Evolutionary conservation across 2,888 invertebrate genomes (phyloP), one percentile per base, ranked within the genome.

Genomic region (Leucophenga maculata): DNA sequence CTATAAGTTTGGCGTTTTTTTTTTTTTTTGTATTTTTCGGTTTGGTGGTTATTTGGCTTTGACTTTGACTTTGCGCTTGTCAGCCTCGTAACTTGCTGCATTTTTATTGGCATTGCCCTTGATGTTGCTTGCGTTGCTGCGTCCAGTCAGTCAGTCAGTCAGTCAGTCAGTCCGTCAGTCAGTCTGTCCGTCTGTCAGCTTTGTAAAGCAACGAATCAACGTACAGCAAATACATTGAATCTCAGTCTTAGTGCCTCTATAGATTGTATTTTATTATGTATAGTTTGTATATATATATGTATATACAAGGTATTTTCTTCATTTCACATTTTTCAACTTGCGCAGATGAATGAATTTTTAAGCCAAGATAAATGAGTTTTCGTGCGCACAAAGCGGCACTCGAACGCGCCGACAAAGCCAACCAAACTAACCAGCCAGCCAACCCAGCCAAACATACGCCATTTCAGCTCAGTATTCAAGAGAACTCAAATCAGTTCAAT

Each of bases 341-440:
- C 65, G 67, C 66, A 69, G 69, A 70, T 73, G 71, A 74, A 71
- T 71, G 73, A 72, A 72, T 71, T 67, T 78, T 75, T 77, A 78
- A 78, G 80, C 77, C 80, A 80, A 84, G 85, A 83, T 83, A 85
- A 83, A 83, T 83, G 83, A 85, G 83, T 85, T 84, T 82, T 82
- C 80, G 79, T 83, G 75, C 69, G 75, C 80, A 82, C 84, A 82
- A 80, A 83, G 84, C 72, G 77, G 76, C 75, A 69, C 66, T 59
- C 59, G 59, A 31, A 69, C 60, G 14, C 14, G 13, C 48, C 48
- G 48, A 48, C 48, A 48, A 48, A 48, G 48, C 48, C 48, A 48
- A 48, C 48, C 13, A 48, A 13, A 48, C 4, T 4, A 48, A 48
- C 6, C 4, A 48, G n/a, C n/a, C n/a, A n/a, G n/a, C n/a, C n/a